Base-by-base conservation (phyloP, 2,113 vertebrate genomes). In the Gambusia holbrooki region DNA sequence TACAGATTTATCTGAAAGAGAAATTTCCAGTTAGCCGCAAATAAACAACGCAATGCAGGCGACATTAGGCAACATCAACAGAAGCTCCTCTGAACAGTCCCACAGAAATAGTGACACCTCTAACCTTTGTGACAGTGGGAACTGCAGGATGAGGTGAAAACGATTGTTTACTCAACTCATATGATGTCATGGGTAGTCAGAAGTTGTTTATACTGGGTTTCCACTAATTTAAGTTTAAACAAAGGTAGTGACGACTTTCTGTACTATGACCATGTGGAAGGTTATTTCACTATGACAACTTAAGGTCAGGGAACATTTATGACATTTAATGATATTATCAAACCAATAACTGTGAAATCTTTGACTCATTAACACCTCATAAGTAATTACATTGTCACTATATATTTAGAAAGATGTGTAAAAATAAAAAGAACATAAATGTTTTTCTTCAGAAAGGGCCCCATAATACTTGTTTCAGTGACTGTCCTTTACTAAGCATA, bases 131-230 rank as follows among this genome's bases (percentile, higher is more conserved):
- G 13, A 27, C 3, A 9, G 13, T 0, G 4, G 4, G 22, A 33
- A 29, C 51, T 19, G 28, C 32, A 1, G 0, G 37, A 66, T 19
- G 5, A 63, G 32, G 67, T 66, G 33, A 76, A 19, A 5, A 29
- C 64, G 13, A 37, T 22, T 29, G 45, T 71, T 80, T 66, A 74
- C 64, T n/a, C 14, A 58, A 51, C 65, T 54, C 72, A 74, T 25
- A 25, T 76, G 63, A 15, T 42, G 62, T 30, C 1, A 62, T 27
- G 68, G 11, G 72, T 30, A 25, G 81, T 66, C 66, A 45, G 48
- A 22, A 62, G 73, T 45, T 84, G 69, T 86, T 84, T 82, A 42
- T 27, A 69, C 7, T 5, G 25, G 0, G 35, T 40, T 87, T 86
- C 68, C 29, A 14, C 27, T 58, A 30, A 62, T 1, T n/a, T 22